Conservation (phyloP, 2,797 vertebrate species). For the Aphelocoma californica region DNA sequence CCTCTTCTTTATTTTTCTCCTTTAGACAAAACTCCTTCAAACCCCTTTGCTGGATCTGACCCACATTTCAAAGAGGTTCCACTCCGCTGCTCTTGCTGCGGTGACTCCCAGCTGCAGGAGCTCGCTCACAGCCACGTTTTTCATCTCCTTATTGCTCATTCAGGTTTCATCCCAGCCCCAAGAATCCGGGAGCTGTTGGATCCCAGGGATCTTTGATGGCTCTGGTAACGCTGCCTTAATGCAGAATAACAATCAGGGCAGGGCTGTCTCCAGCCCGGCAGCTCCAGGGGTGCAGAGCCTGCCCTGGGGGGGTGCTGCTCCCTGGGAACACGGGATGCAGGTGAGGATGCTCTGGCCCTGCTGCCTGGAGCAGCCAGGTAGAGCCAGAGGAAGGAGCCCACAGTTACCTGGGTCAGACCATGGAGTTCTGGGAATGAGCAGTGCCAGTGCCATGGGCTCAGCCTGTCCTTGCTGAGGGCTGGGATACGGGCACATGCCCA, state of each 20-base stretch:
- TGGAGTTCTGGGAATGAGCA: accelerated
- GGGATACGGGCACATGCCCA: accelerated
- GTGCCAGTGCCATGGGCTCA: not conserved
- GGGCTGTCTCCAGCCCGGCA: not conserved
- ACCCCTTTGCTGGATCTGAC: not conserved
- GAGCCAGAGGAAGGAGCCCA: not conserved
- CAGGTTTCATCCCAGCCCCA: not conserved
- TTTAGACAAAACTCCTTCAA: not conserved
- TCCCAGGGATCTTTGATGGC: not conserved
- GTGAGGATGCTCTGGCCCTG: not conserved
- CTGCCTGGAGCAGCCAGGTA: not conserved
- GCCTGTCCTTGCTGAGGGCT: not conserved
- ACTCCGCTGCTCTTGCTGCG: accelerated
- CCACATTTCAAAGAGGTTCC: not conserved
- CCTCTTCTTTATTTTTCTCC: not conserved
- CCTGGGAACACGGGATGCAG: not conserved
- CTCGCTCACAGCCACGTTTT: not conserved
- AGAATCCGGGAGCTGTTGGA: not conserved
- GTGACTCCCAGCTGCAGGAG: conserved; percentile 12
- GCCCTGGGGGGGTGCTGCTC: not conserved
- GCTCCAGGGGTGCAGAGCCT: not conserved
- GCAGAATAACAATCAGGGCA: not conserved
- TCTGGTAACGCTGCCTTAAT: accelerated
- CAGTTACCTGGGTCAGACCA: not conserved
- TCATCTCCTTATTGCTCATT: not conserved